These are phyloP conservation scores for Antechinus stuartii DNA, from an alignment of 2,113 vertebrate species.

Conservation along the genomic window DNA sequence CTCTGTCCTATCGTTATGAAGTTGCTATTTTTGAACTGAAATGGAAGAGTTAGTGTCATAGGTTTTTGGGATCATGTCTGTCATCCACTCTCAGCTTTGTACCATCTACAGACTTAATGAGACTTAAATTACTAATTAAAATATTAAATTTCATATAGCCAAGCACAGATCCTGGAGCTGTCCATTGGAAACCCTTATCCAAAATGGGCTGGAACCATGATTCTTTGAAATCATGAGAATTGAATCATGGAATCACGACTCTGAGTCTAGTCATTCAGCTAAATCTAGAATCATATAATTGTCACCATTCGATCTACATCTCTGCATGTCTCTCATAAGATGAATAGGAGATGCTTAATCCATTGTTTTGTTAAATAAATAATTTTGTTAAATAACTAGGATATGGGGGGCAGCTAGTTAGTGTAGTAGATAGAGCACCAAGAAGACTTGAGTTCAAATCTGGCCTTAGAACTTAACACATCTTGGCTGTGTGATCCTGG, in stretches of 20 bases:
- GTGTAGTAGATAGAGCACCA: too few relatives aligned
- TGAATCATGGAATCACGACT: too few relatives aligned
- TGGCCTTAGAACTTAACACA: too few relatives aligned
- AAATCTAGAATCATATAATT: not conserved
- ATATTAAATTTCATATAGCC: not conserved
- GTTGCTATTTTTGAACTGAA: not conserved
- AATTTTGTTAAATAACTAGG: not conserved
- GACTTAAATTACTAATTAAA: not conserved
- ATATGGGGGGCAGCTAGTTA: not conserved
- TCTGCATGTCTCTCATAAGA: not conserved
- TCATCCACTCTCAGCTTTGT: not conserved
- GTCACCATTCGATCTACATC: not conserved
- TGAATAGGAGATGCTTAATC: not conserved
- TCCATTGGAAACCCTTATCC: not conserved
- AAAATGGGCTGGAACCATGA: not conserved
- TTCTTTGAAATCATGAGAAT: too few relatives aligned
- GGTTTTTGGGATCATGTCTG: not conserved
- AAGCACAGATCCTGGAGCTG: not conserved
- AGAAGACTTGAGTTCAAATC: too few relatives aligned
- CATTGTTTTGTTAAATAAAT: not conserved
- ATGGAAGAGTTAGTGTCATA: not conserved
- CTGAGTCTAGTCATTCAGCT: not conserved
- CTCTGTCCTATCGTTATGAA: not conserved
- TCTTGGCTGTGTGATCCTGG: too few relatives aligned
- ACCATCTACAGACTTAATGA: not conserved